phyloP scores from a whole-genome alignment of 2,888 invertebrate species.

The Eupithecia pulchellata region DNA sequence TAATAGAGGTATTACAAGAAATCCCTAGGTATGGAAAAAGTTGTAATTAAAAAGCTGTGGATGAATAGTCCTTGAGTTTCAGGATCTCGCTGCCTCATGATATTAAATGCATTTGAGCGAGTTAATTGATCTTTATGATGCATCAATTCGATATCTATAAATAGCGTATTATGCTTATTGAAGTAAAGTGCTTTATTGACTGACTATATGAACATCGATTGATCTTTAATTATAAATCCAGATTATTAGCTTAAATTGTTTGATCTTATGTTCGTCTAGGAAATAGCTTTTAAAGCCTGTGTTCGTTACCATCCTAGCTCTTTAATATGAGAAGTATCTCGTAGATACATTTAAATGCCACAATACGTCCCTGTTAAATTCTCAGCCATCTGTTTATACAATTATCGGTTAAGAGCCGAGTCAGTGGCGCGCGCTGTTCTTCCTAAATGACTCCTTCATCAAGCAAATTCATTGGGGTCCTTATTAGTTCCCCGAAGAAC shows the following conservation, averaged over 20 bases:
- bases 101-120: neutral
- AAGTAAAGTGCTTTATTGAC: neutral
- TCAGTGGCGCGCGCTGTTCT: conserved; percentile 83
- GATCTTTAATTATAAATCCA: neutral
- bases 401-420: conserved; percentile 80
- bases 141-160: neutral
- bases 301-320: neutral
- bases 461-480: conserved; percentile 74
- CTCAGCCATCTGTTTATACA: conserved; percentile 84
- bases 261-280: neutral
- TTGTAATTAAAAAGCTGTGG: neutral
- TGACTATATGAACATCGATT: neutral
- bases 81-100: neutral
- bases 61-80: neutral
- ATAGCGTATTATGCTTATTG: neutral
- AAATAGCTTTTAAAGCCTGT: neutral
- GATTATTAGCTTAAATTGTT: neutral
- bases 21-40: neutral
- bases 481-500: conserved; percentile 70
- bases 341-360: conserved; percentile 1
- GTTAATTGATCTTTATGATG: neutral
- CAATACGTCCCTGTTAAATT: conserved; percentile 64
- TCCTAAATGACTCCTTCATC: conserved; percentile 84
- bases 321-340: neutral
- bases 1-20: no score